A percentile compares a stretch with the other conserved stretches of the same genome.
Evolutionary conservation across 2,113 vertebrate species (phyloP).

Genomic region (Psammodynastes pulverulentus): DNA sequence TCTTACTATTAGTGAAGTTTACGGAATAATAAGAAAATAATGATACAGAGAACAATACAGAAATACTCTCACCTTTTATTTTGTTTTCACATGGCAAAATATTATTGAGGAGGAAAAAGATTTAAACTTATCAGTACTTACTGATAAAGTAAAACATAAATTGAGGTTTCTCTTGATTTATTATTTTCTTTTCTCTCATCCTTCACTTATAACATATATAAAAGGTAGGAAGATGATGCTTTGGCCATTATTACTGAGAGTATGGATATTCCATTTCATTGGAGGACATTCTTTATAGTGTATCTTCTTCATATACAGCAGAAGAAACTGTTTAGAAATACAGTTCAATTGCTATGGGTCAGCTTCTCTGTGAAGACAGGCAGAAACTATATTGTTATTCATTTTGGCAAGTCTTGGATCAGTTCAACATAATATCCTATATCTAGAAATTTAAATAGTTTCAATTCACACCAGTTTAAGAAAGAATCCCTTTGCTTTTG

Average conservation of each 20-base stretch:
- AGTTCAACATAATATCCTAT: not conserved
- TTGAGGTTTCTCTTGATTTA: conserved; percentile 31
- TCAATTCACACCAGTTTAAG: conserved; percentile 54
- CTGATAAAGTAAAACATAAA: conserved; percentile 44
- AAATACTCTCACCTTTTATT: not conserved
- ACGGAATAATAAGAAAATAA: not conserved
- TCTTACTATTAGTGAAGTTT: not conserved
- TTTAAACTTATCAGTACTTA: not conserved
- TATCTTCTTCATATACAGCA: not conserved
- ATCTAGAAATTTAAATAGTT: conserved; percentile 55
- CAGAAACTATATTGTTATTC: not conserved
- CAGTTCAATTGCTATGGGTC: not conserved
- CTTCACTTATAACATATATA: not conserved
- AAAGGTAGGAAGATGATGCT: not conserved
- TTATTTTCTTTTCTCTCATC: conserved; percentile 55
- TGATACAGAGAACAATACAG: not conserved
- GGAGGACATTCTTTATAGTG: not conserved
- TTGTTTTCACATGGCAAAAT: not conserved
- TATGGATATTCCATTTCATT: too few species aligned
- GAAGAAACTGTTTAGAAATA: not conserved
- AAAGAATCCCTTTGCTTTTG: conserved; percentile 50
- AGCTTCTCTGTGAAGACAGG: not conserved
- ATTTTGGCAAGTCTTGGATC: not conserved
- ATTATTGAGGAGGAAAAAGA: not conserved
- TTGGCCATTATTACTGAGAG: not conserved